Conservation (phyloP, 2,113 vertebrate genomes). For the Xiphophorus maculatus region DNA sequence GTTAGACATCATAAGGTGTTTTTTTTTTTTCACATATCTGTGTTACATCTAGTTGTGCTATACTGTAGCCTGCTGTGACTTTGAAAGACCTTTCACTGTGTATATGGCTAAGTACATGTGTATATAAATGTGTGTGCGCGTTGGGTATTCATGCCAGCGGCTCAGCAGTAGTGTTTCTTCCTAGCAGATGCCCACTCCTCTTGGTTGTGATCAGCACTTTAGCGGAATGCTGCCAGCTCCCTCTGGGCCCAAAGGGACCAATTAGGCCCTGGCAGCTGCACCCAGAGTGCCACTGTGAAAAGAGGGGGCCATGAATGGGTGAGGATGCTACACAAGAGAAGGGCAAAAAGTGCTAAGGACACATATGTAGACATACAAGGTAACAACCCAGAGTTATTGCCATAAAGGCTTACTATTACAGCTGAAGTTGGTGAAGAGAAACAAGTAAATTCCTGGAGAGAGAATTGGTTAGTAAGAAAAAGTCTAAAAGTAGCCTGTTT, state of each 20-base stretch:
- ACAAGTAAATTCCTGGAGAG: not conserved
- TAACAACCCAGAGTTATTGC: conserved; percentile 2
- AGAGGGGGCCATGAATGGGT: conserved; percentile 32
- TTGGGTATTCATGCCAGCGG: conserved; percentile 53
- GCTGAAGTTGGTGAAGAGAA: not conserved
- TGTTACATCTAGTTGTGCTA: not conserved
- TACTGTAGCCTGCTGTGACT: conserved; percentile 44
- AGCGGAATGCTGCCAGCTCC: conserved; percentile 51
- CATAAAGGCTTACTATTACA: not conserved
- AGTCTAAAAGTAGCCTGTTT: conserved; percentile 20
- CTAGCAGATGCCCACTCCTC: conserved; percentile 73
- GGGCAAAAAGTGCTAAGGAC: conserved; percentile 39
- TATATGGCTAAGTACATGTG: not conserved
- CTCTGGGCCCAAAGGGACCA: conserved; percentile 76
- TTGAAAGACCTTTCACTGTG: conserved; percentile 58
- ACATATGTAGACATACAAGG: conserved; percentile 5
- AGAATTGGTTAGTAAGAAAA: not conserved
- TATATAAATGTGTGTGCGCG: conserved; percentile 23
- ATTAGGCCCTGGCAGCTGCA: conserved; percentile 79
- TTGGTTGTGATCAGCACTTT: conserved; percentile 62
- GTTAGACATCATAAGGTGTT: not conserved
- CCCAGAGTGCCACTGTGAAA: conserved; percentile 54
- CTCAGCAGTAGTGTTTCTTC: conserved; percentile 58
- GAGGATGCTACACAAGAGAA: conserved; percentile 42
- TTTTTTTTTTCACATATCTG: not conserved